A percentile compares a stretch with the other conserved stretches of the same genome.
phyloP scores from a whole-genome alignment of 1,140 invertebrate species.

The Zeugodacus cucurbitae region DNA sequence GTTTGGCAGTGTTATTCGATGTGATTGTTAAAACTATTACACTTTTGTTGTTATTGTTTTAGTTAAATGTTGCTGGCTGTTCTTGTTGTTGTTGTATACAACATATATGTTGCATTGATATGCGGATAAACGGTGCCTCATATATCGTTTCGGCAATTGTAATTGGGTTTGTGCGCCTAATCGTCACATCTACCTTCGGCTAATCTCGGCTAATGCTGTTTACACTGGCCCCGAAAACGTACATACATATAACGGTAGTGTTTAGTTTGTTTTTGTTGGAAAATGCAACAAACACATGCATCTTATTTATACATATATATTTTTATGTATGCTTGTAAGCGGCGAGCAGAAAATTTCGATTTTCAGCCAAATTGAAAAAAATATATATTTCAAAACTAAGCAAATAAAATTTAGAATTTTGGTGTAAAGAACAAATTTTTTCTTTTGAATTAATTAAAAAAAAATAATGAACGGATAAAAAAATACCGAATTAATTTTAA shows the following conservation, averaged over 20 bases:
- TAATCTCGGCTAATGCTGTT: slow-evolving; percentile 64
- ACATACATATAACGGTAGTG: not conserved
- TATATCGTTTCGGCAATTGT: slow-evolving; percentile 45
- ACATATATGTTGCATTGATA: not conserved
- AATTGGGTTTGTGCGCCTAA: slow-evolving; percentile 65
- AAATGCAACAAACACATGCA: no score
- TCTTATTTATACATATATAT: not conserved
- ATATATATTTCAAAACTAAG: not conserved
- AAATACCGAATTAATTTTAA: no score
- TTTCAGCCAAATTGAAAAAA: not conserved
- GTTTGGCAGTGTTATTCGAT: not conserved
- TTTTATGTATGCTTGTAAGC: not conserved
- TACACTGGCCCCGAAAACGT: slow-evolving; percentile 38
- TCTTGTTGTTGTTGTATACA: not conserved
- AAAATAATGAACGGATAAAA: no score
- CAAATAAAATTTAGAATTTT: no score
- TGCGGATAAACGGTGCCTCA: not conserved
- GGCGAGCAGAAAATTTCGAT: not conserved
- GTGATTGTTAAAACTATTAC: not conserved
- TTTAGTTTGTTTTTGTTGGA: not conserved
- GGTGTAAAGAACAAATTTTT: no score
- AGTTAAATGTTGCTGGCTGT: not conserved
- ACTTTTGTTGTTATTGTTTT: not conserved
- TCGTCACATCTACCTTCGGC: slow-evolving; percentile 64
- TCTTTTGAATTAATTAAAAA: no score